Conservation (phyloP, 2,797 vertebrate genomes). For the Coregonus ussuriensis region DNA sequence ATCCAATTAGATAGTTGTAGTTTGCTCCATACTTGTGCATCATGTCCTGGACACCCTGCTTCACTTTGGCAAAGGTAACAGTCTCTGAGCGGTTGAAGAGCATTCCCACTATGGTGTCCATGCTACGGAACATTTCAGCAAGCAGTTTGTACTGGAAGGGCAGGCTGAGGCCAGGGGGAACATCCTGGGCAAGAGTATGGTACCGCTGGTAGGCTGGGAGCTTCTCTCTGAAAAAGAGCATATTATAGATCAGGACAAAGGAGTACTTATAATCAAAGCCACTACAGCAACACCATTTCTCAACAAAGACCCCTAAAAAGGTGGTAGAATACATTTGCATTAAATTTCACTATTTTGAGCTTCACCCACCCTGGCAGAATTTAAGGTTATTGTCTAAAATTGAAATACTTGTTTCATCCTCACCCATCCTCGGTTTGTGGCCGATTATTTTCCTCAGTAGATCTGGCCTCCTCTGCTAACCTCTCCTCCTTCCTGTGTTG, state of each 20-base stretch:
- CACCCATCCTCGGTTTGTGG: conserved; percentile 56
- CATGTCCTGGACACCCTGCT: conserved; percentile 92
- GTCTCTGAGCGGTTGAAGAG: conserved; percentile 90
- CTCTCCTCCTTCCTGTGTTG: conserved; percentile 62
- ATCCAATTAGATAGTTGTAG: too few species aligned
- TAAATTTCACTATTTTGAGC: not conserved
- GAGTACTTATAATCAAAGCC: not conserved
- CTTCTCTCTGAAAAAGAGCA: conserved; percentile 53
- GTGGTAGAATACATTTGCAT: too few species aligned
- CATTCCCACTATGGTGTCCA: conserved; percentile 90
- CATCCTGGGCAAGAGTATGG: conserved; percentile 83
- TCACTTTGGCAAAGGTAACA: conserved; percentile 87
- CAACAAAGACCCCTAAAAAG: not conserved
- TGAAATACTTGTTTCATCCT: not conserved
- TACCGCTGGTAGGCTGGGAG: conserved; percentile 87
- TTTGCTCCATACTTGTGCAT: conserved; percentile 80
- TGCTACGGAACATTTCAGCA: conserved; percentile 92
- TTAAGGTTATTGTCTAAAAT: not conserved
- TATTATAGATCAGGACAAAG: not conserved
- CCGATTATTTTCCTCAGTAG: conserved; percentile 8
- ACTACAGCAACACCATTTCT: not conserved
- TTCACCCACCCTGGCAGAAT: not conserved
- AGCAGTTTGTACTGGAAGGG: conserved; percentile 89
- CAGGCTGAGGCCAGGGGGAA: conserved; percentile 80
- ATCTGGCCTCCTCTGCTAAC: conserved; percentile 11